phyloP scores from a whole-genome alignment of 2,888 invertebrate species.

The Alloscopus bannaensis region DNA sequence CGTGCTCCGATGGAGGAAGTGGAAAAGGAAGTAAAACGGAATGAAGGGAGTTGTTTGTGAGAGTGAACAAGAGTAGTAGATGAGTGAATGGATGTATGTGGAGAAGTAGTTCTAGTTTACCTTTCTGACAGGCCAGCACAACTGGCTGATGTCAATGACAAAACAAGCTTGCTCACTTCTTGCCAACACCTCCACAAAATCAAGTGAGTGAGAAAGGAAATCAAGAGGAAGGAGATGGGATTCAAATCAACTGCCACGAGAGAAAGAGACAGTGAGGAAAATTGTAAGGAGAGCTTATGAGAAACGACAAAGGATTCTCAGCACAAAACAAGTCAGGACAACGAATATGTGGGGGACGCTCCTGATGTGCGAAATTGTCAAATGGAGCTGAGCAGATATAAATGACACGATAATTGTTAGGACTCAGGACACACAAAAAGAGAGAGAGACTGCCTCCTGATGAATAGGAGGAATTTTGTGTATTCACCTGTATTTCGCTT shows the following conservation, averaged over 20 bases:
- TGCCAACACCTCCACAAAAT: not conserved
- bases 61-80: slow-evolving; percentile 1
- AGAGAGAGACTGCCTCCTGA: too few species aligned
- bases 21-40: slow-evolving; percentile 5
- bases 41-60: slow-evolving; percentile 20
- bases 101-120: slow-evolving; percentile 25
- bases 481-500: too few species aligned
- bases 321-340: too few species aligned
- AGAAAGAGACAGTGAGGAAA: not conserved
- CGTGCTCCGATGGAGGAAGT: slow-evolving; percentile 11
- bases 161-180: slow-evolving; percentile 45
- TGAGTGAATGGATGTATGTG: too few species aligned
- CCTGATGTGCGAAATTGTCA: too few species aligned
- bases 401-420: too few species aligned
- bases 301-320: not conserved
- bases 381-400: too few species aligned
- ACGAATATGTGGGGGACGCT: too few species aligned
- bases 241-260: slow-evolving; percentile 17
- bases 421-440: too few species aligned
- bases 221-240: slow-evolving; percentile 45
- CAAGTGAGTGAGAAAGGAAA: slow-evolving; percentile 14
- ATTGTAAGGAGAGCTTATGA: not conserved
- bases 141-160: slow-evolving; percentile 25
- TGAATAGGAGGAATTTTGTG: too few species aligned
- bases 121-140: slow-evolving; percentile 14